phyloP scores from a whole-genome alignment of 2,888 invertebrate genomes.

The Nomada flava region DNA sequence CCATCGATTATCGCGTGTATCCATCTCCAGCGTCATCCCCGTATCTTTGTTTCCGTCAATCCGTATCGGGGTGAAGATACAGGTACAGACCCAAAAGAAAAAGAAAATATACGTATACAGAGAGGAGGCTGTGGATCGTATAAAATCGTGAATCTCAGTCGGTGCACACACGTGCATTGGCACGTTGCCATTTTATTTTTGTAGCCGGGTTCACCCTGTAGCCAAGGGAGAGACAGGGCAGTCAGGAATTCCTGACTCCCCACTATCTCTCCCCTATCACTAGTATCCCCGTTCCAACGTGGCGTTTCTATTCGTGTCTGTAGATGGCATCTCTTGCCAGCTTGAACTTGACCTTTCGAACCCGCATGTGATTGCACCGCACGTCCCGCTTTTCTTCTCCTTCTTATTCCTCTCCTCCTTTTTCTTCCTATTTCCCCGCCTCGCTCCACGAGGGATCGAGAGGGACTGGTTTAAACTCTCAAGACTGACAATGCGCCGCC shows the following conservation, averaged over 20 bases:
- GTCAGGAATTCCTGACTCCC: slow-evolving; percentile 51
- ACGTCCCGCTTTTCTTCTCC: slow-evolving; percentile 47
- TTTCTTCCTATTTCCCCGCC: background rate
- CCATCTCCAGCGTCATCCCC: slow-evolving; percentile 19
- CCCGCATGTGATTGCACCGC: slow-evolving; percentile 65
- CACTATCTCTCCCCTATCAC: slow-evolving; percentile 54
- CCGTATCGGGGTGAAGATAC: slow-evolving; percentile 32
- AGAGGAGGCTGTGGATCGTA: background rate
- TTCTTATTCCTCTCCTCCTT: slow-evolving; percentile 14
- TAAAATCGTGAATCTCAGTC: slow-evolving; percentile 69
- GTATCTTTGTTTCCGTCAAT: slow-evolving; percentile 55
- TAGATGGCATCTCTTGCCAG: slow-evolving; percentile 67
- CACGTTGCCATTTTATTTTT: slow-evolving; percentile 77
- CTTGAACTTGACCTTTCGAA: slow-evolving; percentile 74
- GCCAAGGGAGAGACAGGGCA: slow-evolving; percentile 21
- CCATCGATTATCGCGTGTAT: slow-evolving; percentile 47
- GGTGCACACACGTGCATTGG: slow-evolving; percentile 77
- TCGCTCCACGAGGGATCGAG: background rate
- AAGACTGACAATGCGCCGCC: too few relatives aligned
- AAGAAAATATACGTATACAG: background rate
- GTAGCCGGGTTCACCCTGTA: slow-evolving; percentile 18
- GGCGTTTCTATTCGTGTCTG: slow-evolving; percentile 62
- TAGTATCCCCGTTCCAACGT: slow-evolving; percentile 40
- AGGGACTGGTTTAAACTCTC: too few relatives aligned
- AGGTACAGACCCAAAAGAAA: background rate